Conservation (phyloP, 2,888 invertebrate genomes). For the Lamellibrachia columna region DNA sequence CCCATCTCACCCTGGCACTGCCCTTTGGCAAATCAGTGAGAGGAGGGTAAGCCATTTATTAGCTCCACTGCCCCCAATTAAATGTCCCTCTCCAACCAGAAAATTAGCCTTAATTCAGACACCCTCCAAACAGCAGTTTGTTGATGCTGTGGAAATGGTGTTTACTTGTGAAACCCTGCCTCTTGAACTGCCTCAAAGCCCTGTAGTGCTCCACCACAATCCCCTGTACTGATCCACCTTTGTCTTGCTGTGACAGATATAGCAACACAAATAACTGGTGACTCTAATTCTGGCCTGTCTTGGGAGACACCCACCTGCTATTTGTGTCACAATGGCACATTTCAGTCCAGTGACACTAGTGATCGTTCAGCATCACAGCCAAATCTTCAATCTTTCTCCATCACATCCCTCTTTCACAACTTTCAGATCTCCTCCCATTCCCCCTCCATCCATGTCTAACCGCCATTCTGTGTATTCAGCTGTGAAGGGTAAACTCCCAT, state of each 20-base stretch:
- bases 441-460: not conserved
- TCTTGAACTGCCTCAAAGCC: not conserved
- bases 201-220: not conserved
- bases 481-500: not conserved
- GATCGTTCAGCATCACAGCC: not conserved
- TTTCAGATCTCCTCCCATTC: not conserved
- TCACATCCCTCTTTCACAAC: not conserved
- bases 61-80: slow-evolving; percentile 12
- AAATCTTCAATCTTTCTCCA: not conserved
- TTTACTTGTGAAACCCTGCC: not conserved
- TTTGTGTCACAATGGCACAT: not conserved
- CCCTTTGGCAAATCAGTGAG: not conserved
- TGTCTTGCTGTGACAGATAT: not conserved
- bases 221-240: not conserved
- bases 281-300: not conserved
- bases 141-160: not conserved
- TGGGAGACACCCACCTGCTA: not conserved
- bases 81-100: slow-evolving; percentile 10
- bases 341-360: not conserved
- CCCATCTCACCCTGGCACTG: not conserved
- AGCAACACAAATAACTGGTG: slow-evolving; percentile 5
- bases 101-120: not conserved
- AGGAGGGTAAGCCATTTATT: slow-evolving; percentile 3
- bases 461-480: not conserved
- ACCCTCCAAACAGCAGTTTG: not conserved